Conservation (phyloP, 1,140 invertebrate genomes). For the Streblospio benedicti region DNA sequence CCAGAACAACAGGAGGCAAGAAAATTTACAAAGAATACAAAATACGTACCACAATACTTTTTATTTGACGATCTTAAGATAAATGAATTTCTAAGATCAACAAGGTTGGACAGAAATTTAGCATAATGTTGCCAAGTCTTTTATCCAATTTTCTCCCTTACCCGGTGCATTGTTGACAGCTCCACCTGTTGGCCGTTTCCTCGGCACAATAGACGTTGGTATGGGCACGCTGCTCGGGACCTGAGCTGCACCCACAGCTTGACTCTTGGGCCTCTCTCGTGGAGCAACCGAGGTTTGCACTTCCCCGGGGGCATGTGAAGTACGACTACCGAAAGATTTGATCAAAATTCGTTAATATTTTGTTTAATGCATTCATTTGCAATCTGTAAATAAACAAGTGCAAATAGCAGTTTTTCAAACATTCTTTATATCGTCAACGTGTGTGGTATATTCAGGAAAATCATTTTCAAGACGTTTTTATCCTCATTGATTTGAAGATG, state of each 20-base stretch:
- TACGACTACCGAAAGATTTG: neutral
- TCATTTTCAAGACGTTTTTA: neutral
- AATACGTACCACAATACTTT: neutral
- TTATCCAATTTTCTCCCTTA: constrained; percentile 23
- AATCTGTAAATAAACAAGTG: neutral
- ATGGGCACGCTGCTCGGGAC: constrained; percentile 40
- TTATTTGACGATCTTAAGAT: neutral
- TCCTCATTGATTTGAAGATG: no score
- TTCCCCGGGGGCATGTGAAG: constrained; percentile 49
- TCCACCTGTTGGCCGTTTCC: constrained; percentile 31
- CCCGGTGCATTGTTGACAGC: constrained; percentile 26
- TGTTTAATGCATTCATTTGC: neutral
- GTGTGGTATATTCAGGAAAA: neutral
- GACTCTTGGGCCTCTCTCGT: constrained; percentile 67
- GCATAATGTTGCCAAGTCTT: constrained; percentile 7
- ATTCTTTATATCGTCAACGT: neutral
- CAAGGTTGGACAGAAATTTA: neutral
- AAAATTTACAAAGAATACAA: neutral
- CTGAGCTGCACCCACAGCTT: constrained; percentile 45
- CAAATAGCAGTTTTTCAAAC: neutral
- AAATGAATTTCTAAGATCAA: neutral
- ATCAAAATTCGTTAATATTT: neutral
- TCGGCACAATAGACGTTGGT: constrained; percentile 38
- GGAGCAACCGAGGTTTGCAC: constrained; percentile 73
- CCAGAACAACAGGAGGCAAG: constrained; percentile 17